Conservation (phyloP, 2,113 vertebrate species). For the Indri indri region DNA sequence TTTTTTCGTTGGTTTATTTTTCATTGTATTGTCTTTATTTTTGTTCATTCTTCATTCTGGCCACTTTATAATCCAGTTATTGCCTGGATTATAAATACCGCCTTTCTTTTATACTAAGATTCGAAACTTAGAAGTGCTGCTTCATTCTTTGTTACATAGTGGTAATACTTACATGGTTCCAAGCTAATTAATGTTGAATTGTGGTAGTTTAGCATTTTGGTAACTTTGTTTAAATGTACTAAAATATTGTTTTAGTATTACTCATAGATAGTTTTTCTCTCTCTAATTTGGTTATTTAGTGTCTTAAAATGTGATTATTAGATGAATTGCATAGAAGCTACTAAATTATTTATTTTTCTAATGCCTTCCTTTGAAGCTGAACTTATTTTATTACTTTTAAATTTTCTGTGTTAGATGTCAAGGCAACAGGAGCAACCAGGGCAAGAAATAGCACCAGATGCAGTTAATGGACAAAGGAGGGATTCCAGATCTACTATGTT, state of each 20-base stretch:
- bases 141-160: neutral
- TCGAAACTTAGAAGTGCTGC: neutral
- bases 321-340: neutral
- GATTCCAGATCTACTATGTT: slow-evolving; percentile 92
- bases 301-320: slow-evolving; percentile 17
- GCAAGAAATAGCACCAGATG: slow-evolving; percentile 59
- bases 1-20: neutral
- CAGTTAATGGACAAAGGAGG: slow-evolving; percentile 83
- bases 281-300: slow-evolving; percentile 27
- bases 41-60: slow-evolving; percentile 2
- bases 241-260: neutral
- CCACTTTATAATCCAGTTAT: neutral
- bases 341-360: slow-evolving; percentile 23
- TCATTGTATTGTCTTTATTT: neutral
- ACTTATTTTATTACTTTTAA: slow-evolving; percentile 39
- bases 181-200: slow-evolving; percentile 4
- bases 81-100: neutral
- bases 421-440: slow-evolving; percentile 80
- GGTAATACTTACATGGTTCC: neutral
- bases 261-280: neutral
- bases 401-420: slow-evolving; percentile 77
- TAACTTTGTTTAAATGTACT: neutral
- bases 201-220: neutral
- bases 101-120: slow-evolving; percentile 7
- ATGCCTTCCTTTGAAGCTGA: slow-evolving; percentile 30